Base-by-base conservation (phyloP, 92 coral and sea anemone genomes). In the Palythoa grandis region DNA sequence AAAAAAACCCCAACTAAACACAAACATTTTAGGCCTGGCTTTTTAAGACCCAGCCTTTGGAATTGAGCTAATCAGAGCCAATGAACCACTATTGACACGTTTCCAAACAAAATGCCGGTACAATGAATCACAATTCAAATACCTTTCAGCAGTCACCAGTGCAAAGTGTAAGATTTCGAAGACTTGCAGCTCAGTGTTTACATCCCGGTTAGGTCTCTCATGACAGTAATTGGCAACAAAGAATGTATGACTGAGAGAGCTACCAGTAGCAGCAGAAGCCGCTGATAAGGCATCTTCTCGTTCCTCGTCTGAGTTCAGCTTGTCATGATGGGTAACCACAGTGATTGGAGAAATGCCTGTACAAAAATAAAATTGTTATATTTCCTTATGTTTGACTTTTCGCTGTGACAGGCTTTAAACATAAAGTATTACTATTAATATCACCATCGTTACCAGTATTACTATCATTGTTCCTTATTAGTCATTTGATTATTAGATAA, bases 241-340 rank as follows among this genome's bases (percentile, higher is more conserved):
- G 90, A 90, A 90, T 2, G 92, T 90, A 74, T 90, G 87, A 65
- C 78, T 75, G 72, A 61, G 92, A 65, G 92, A 86, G 43, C 90
- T 87, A 8, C 92, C 92, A 14, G 92, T 90, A 19, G 90, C 92
- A 17, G 90, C 92, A 5, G 92, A 86, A 14, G 90, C 92, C 16
- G 23, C 39, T 23, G 87, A 74, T 35, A 90, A 74, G 6, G 90
- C 88, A 9, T 67, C 85, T n/a, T 86, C 86, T 15, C 88, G 79
- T 4, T 56, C 89, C 22, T 75, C 22, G 61, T 74, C 78, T 8
- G 87, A 48, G 3, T 72, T 23, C 2, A 89, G 89, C 20, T 39
- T 56, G 63, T 85, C 92, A 40, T 75, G 63, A 35, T 89, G 92
- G 16, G 92, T 89, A 13, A 89, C 89, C 0, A 89, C 82, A 20